Evolutionary conservation across 1,140 invertebrate species (phyloP).

Genomic region (Eumaeus atala): DNA sequence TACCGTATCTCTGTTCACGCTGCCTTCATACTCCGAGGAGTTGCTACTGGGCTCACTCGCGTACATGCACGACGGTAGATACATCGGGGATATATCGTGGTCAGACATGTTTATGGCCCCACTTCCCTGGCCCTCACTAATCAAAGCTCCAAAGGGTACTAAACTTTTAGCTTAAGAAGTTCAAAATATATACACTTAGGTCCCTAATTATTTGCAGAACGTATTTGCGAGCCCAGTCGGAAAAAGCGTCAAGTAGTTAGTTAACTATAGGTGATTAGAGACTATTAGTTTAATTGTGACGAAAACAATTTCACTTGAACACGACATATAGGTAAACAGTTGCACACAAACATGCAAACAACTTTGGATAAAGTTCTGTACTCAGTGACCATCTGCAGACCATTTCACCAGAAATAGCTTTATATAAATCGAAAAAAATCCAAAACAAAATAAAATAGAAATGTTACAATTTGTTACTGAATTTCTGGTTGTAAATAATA

Average conservation of each 20-base stretch:
- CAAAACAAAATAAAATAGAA: too few species aligned
- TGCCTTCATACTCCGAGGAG: not conserved
- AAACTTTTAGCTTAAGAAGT: not conserved
- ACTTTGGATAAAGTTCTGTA: too few species aligned
- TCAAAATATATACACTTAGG: constrained; percentile 7
- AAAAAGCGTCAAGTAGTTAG: not conserved
- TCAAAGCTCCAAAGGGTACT: constrained; percentile 1
- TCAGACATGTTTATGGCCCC: not conserved
- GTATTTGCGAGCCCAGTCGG: not conserved
- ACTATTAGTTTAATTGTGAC: not conserved
- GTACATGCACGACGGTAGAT: not conserved
- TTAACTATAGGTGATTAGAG: not conserved
- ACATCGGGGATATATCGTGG: not conserved
- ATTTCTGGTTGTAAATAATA: too few species aligned
- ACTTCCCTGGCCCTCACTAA: not conserved
- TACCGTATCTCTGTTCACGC: not conserved
- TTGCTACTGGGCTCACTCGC: constrained; percentile 4
- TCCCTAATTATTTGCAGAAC: constrained; percentile 10
- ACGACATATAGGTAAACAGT: too few species aligned
- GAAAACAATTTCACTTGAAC: too few species aligned
- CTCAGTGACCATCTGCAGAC: too few species aligned
- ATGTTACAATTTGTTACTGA: too few species aligned
- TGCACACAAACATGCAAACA: too few species aligned
- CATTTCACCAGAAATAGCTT: too few species aligned
- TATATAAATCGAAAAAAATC: too few species aligned